phyloP scores from a whole-genome alignment of 53 echinoderm and acorn worm genomes.

The Echinarachnius parma region DNA sequence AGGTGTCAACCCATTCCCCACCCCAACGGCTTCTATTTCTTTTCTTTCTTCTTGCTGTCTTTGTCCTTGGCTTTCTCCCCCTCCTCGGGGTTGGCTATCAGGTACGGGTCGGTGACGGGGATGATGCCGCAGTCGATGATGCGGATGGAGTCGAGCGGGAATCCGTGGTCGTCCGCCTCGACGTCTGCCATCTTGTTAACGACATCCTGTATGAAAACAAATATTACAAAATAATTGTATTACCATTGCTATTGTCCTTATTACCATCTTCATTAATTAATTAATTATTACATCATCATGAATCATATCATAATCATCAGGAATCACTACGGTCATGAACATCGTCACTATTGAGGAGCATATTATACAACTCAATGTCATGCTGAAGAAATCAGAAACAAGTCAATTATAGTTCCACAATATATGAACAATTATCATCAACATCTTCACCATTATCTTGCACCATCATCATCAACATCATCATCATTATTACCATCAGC shows the following conservation, averaged over 20 bases:
- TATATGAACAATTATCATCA: constrained; percentile 5
- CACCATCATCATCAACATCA: background rate
- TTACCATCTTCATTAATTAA: too few species aligned
- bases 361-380: too few species aligned
- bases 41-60: background rate
- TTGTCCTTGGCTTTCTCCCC: background rate
- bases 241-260: too few species aligned
- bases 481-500: background rate
- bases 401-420: too few species aligned
- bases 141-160: constrained; percentile 62
- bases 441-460: background rate
- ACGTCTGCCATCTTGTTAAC: constrained; percentile 65
- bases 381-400: too few species aligned
- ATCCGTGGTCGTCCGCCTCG: constrained; percentile 67
- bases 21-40: too few species aligned
- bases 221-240: background rate
- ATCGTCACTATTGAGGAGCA: too few species aligned
- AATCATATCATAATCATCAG: too few species aligned
- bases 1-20: too few species aligned
- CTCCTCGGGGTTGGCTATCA: constrained; percentile 48
- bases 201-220: constrained; percentile 59
- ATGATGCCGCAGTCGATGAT: constrained; percentile 77
- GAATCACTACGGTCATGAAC: too few species aligned
- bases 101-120: constrained; percentile 69
- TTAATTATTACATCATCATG: too few species aligned